Evolutionary conservation across 2,888 invertebrate species (phyloP).

Genomic region (Ditylenchus weischeri): DNA sequence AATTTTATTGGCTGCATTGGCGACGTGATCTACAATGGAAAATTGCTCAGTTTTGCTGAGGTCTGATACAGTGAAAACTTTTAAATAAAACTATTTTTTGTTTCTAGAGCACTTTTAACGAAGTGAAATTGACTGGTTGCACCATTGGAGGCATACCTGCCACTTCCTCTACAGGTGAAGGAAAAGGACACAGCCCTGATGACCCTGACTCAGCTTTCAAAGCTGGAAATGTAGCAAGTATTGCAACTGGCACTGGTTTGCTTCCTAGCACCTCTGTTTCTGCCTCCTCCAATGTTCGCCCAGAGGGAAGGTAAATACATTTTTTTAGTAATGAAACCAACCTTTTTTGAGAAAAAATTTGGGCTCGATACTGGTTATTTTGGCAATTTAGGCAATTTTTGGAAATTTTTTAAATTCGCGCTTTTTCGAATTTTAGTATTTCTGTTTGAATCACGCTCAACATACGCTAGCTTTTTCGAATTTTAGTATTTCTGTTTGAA

Average conservation of each 20-base stretch:
- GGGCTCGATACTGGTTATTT: too few relatives aligned
- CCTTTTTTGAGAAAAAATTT: too few relatives aligned
- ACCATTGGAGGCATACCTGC: constrained; percentile 25
- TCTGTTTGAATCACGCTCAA: too few relatives aligned
- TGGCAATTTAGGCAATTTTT: too few relatives aligned
- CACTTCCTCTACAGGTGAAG: background rate
- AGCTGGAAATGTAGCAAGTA: too few relatives aligned
- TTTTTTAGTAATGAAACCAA: too few relatives aligned
- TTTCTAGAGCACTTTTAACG: constrained; percentile 39
- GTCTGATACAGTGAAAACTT: constrained; percentile 16
- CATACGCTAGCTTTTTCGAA: too few relatives aligned
- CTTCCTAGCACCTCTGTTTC: background rate
- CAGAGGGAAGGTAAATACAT: background rate
- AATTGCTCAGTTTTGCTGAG: constrained; percentile 57
- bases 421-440: too few relatives aligned
- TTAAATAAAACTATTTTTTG: background rate
- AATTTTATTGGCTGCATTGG: constrained; percentile 78
- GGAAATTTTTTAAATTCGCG: too few relatives aligned
- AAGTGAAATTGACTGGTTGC: constrained; percentile 52
- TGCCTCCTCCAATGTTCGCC: constrained; percentile 8
- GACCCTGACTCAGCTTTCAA: too few relatives aligned
- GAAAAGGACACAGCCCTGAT: background rate
- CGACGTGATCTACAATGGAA: constrained; percentile 82
- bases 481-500: too few relatives aligned
- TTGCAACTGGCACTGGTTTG: background rate